Evolutionary conservation across 2,888 invertebrate genomes (phyloP).

Genomic region (Metallyticus violacea): DNA sequence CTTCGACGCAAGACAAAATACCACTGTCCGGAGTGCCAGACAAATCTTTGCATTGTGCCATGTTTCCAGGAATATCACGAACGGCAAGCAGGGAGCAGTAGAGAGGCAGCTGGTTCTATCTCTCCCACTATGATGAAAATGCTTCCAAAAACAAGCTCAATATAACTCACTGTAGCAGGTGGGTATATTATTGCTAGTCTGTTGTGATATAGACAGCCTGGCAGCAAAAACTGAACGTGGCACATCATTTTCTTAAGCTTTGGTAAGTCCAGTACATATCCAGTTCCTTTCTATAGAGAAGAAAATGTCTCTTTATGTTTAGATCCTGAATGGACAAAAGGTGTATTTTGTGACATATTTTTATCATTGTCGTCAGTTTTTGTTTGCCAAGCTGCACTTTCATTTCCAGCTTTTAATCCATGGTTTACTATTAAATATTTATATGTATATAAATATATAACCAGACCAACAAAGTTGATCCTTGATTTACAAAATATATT

Average conservation of each 20-base stretch:
- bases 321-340: background rate
- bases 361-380: background rate
- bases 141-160: slow-evolving; percentile 49
- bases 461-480: background rate
- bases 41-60: slow-evolving; percentile 84
- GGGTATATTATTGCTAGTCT: background rate
- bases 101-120: slow-evolving; percentile 42
- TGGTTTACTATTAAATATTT: background rate
- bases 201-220: background rate
- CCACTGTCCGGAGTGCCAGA: slow-evolving; percentile 86
- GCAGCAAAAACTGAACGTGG: background rate
- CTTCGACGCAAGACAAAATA: slow-evolving; percentile 83
- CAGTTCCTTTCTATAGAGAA: background rate
- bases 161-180: slow-evolving; percentile 39
- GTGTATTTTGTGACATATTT: background rate
- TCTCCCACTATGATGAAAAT: slow-evolving; percentile 44
- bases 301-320: background rate
- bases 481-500: background rate
- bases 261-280: background rate
- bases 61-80: slow-evolving; percentile 86
- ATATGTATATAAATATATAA: background rate
- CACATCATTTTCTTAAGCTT: background rate
- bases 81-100: slow-evolving; percentile 47
- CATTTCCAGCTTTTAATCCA: background rate
- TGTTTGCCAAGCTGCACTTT: background rate